phyloP scores from a whole-genome alignment of 1,140 invertebrate species.

The Diorhabda elongata region DNA sequence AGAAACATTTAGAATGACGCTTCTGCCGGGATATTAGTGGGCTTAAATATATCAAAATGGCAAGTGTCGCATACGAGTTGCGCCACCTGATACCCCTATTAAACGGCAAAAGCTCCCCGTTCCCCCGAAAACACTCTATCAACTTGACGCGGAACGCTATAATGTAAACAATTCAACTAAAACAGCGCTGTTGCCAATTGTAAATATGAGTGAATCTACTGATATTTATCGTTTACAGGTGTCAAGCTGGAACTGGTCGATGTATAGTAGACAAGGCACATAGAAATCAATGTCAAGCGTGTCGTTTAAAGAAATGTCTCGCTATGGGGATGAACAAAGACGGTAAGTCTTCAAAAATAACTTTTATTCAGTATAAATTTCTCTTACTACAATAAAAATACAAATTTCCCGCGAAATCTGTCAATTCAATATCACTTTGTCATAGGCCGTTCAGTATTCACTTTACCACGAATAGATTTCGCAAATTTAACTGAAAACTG shows the following conservation, averaged over 20 bases:
- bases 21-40: conserved; percentile 6
- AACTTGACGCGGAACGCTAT: conserved; percentile 9
- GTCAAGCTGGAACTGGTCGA: conserved; percentile 91
- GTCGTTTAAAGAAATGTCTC: conserved; percentile 95
- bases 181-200: too few relatives aligned
- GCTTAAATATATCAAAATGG: conserved; percentile 22
- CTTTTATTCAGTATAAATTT: too few relatives aligned
- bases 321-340: conserved; percentile 99
- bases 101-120: conserved; percentile 14
- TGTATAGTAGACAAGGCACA: conserved; percentile 98
- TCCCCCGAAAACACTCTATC: conserved; percentile 15
- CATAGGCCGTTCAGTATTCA: too few relatives aligned
- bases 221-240: conserved; percentile 60
- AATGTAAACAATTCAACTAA: too few relatives aligned
- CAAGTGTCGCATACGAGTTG: conserved; percentile 21
- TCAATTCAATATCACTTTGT: too few relatives aligned
- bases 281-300: conserved; percentile 97
- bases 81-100: conserved; percentile 23
- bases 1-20: conserved; percentile 32
- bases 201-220: too few relatives aligned
- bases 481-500: too few relatives aligned
- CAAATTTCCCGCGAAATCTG: too few relatives aligned
- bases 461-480: too few relatives aligned
- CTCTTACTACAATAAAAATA: too few relatives aligned
- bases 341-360: conserved; percentile 64